Evolutionary conservation across 2,113 vertebrate species (phyloP), one percentile per base, ranked within the genome.

Genomic region (Xyliphius kryptos): DNA sequence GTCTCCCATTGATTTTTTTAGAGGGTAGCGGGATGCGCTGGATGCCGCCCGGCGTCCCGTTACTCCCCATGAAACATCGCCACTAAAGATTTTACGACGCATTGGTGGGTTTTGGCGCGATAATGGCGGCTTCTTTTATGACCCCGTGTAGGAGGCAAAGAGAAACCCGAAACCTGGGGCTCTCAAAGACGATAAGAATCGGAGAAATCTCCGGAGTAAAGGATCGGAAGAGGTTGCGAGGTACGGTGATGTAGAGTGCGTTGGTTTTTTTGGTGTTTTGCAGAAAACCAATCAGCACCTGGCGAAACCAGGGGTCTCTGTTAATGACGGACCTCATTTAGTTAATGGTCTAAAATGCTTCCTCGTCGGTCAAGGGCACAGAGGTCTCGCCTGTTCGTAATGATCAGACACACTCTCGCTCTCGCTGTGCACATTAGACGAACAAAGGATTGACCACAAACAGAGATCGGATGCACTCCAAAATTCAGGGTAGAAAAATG

Each of bases 1-100:
- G 88, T 84, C 87, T 76, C 67, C 79, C 86, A 90, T 84, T 80
- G 89, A 90, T 91, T 91, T 85, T 92, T 84, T 87, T 83, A n/a
- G n/a, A n/a, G 84, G 84, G 81, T 81, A 86, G 72, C 56, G 59
- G 69, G 54, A 72, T 68, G 64, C 52, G 65, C 74, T 77, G 79
- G 64, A 66, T 52, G 80, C 77, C 77, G 78, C 71, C 76, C 61
- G 66, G 69, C 81, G 79, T 84, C 83, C 74, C 52, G 69, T 64
- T 73, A 73, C 77, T 77, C 80, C 84, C 78, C 83, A 57, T 80
- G 77, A 77, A 81, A 70, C 83, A 86, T 84, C 77, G 86, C 81
- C 76, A 87, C 80, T 89, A 87, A 87, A 87, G 75, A 73, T 84
- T 86, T 87, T 91, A 89, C 81, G 82, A 79, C 85, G 89, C 85